A percentile compares a stretch with the other conserved stretches of the same genome.
Evolutionary conservation across 2,888 invertebrate genomes (phyloP).

Genomic region (Limnephilus rhombicus): DNA sequence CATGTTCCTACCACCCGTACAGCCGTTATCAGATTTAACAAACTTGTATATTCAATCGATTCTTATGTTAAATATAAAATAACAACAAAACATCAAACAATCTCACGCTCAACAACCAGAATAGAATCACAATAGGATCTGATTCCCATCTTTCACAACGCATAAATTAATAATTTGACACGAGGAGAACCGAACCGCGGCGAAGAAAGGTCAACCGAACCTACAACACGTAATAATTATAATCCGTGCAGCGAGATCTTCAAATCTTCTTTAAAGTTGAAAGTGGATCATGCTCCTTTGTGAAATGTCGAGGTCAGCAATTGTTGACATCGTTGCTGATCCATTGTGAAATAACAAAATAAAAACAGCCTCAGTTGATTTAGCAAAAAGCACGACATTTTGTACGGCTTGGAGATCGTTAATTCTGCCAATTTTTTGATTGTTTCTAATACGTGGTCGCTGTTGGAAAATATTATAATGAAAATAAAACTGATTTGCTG

Average conservation of each 20-base stretch:
- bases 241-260: conserved; percentile 34
- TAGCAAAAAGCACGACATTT: conserved; percentile 11
- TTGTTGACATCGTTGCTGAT: conserved; percentile 57
- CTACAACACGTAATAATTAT: conserved; percentile 43
- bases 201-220: conserved; percentile 56
- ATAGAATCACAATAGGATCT: conserved; percentile 5
- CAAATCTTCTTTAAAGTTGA: conserved; percentile 41
- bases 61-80: not conserved
- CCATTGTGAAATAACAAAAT: conserved; percentile 46
- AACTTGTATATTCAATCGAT: not conserved
- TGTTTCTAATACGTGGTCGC: too few relatives aligned
- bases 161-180: conserved; percentile 24
- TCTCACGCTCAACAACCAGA: not conserved
- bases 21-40: not conserved
- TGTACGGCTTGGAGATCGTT: not conserved
- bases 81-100: not conserved
- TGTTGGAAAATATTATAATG: too few relatives aligned
- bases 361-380: conserved; percentile 41
- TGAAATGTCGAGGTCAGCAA: conserved; percentile 62
- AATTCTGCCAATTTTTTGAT: too few relatives aligned
- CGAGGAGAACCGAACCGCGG: not conserved
- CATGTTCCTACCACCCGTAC: not conserved
- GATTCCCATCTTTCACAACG: conserved; percentile 20
- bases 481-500: not conserved
- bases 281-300: conserved; percentile 59